phyloP scores from a whole-genome alignment of 2,888 invertebrate genomes.

The Biston betularia region DNA sequence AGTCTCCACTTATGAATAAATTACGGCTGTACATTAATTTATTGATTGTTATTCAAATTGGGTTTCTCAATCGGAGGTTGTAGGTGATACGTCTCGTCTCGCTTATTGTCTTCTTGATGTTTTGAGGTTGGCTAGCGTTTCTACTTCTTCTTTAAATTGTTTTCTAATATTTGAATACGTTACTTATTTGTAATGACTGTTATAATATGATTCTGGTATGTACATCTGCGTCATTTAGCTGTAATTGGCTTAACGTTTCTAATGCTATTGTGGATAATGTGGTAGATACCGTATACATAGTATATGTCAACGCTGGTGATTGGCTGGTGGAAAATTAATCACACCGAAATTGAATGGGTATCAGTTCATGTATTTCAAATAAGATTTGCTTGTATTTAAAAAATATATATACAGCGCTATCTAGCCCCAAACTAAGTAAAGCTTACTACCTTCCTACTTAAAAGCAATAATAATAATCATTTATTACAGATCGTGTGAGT shows the following conservation, averaged over 20 bases:
- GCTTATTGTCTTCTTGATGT: slow-evolving; percentile 70
- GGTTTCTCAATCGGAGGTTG: slow-evolving; percentile 84
- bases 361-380: not conserved
- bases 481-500: no score
- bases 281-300: not conserved
- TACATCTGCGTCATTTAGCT: slow-evolving; percentile 59
- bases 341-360: slow-evolving; percentile 27
- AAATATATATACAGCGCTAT: no score
- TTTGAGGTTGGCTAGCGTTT: slow-evolving; percentile 71
- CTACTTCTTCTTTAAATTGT: slow-evolving; percentile 67
- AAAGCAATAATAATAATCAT: no score
- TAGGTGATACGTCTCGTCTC: slow-evolving; percentile 78
- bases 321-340: slow-evolving; percentile 65
- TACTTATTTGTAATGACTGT: slow-evolving; percentile 49
- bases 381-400: no score
- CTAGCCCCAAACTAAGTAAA: no score
- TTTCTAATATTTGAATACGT: slow-evolving; percentile 59
- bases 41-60: slow-evolving; percentile 86
- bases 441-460: no score
- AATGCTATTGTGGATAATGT: slow-evolving; percentile 61
- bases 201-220: slow-evolving; percentile 53
- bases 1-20: slow-evolving; percentile 80
- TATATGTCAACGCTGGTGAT: slow-evolving; percentile 44
- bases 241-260: slow-evolving; percentile 62
- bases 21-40: slow-evolving; percentile 83